Evolutionary conservation across 23 tunicate species (phyloP), one percentile per base, ranked within the genome.

Genomic region (Styela clava): DNA sequence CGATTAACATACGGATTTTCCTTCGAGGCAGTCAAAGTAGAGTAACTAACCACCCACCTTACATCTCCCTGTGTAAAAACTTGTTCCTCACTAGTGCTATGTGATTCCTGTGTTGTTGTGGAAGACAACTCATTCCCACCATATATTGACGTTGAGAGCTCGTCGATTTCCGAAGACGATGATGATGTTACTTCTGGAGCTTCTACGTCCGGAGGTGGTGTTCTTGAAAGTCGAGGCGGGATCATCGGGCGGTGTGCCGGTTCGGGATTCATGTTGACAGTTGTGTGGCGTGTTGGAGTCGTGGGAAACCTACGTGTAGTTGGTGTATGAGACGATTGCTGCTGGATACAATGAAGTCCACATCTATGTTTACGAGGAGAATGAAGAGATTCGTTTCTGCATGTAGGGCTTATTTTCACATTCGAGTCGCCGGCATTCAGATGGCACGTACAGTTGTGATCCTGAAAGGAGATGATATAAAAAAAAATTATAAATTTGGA

Each of bases 341-440:
- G 71, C n/a, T 67, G 71, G 31, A 67, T 67, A 22, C 71, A 67
- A 22, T 67, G 71, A 67, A 67, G 71, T 18, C 71, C 71, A 22
- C 71, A 67, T 67, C 30, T 1, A 67, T 29, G 71, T 29, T 67
- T 67, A 16, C 71, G 21, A 12, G 71, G 71, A 16, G 71, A 25
- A 67, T 67, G 71, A 67, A 67, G 71, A 67, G 71, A 27, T 25
- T 67, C 31, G 31, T 27, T 25, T 22, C 31, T 27, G 22, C 71
- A 67, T 29, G 71, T 16, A 25, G 71, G 1, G 24, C 71, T 67
- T 16, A 1, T 1, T 16, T 22, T 67, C 12, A 25, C 16, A 19
- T 19, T 22, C 16, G 71, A 67, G 22, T 67, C 71, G 19, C 71
- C 71, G 0, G 71, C 30, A 67, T 67, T 67, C 22, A 67, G 31